Evolutionary conservation across 2,113 vertebrate species (phyloP), one percentile per base, ranked within the genome.

Genomic region (Upupa epops): DNA sequence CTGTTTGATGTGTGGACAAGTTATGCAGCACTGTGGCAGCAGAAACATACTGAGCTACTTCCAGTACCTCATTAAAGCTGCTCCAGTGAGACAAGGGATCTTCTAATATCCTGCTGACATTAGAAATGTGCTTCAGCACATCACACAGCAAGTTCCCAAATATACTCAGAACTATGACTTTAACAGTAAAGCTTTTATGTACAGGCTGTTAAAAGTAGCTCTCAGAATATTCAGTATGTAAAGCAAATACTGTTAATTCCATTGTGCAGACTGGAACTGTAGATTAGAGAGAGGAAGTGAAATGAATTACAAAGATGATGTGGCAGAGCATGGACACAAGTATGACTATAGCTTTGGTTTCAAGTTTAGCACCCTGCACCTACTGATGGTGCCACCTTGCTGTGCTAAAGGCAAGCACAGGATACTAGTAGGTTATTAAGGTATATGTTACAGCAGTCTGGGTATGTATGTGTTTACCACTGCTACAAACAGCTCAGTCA

Each of bases 1-100:
- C 54, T 60, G 25, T 91, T 89, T 95, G 88, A 92, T 90, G 58
- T 78, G 75, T 79, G 72, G 89, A 64, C 69, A 95, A 81, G 70
- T 73, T 93, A 64, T 68, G 69, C 65, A 92, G 72, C 51, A n/a
- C 80, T 24, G 46, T 90, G 73, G 83, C 69, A 81, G 77, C 51
- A 79, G 90, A 84, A 94, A 76, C 70, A 14, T 73, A 65, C 51
- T 58, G 82, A 95, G 69, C 68, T 90, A 70, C 78, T 88, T 94
- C 60, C 68, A 94, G 46, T 42, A 86, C 64, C 77, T 95, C 90
- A 73, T 95, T 95, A 93, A 90, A 90, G 51, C 83, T 82, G 80
- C 78, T 92, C 73, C 70, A 86, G 51, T 93, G 90, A 84, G 90
- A 89, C 86, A 92, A 90, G 63, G 69, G 64, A 34, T 86, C 90